Conservation (phyloP, 2,888 invertebrate genomes). For the Celastrina argiolus region DNA sequence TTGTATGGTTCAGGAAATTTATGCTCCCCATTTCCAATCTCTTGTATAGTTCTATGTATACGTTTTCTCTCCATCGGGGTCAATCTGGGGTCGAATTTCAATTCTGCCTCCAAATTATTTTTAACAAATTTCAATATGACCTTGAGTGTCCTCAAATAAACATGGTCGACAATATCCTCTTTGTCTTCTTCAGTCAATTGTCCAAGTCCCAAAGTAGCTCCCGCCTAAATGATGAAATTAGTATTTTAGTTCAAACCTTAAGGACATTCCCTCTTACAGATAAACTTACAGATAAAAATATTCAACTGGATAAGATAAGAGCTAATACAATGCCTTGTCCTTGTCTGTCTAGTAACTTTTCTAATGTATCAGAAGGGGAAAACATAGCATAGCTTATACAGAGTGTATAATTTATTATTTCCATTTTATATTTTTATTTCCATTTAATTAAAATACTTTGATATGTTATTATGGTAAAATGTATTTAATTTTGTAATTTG, state of each 20-base stretch:
- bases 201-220: constrained; percentile 39
- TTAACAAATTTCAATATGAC: constrained; percentile 50
- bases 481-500: no score
- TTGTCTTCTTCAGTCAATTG: constrained; percentile 27
- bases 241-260: not conserved
- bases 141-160: constrained; percentile 42
- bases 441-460: no score
- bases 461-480: no score
- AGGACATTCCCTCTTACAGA: no score
- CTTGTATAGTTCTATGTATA: constrained; percentile 41
- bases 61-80: constrained; percentile 40
- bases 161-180: constrained; percentile 31
- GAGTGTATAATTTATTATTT: no score
- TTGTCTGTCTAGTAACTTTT: no score
- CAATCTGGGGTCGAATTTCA: constrained; percentile 44
- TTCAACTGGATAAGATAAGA: no score
- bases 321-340: no score
- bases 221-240: constrained; percentile 35
- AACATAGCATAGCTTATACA: no score
- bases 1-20: constrained; percentile 23
- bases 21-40: constrained; percentile 31
- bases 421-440: no score
- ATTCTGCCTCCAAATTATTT: constrained; percentile 44
- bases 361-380: no score
- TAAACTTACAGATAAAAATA: no score